These are phyloP conservation scores for Fulmarus glacialis DNA, from an alignment of 2,113 vertebrate species.

Conservation along the genomic window DNA sequence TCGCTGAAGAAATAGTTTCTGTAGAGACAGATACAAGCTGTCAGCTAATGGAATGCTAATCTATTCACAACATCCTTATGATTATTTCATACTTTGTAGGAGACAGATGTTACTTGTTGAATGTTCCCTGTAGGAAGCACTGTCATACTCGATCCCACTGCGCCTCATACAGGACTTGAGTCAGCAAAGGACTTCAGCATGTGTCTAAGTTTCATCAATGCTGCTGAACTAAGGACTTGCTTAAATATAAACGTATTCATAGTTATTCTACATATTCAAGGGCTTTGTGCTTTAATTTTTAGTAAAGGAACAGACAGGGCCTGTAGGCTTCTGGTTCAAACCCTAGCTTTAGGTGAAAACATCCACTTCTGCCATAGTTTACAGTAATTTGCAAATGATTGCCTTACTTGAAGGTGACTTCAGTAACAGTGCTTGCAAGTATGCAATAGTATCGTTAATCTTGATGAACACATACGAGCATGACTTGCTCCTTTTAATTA, in stretches of 20 bases:
- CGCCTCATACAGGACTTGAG: not conserved
- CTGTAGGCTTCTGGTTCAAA: not conserved
- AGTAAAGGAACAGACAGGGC: not conserved
- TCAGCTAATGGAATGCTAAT: not conserved
- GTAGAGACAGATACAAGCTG: not conserved
- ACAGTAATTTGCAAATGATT: not conserved
- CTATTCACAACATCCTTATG: not conserved
- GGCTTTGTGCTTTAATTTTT: not conserved
- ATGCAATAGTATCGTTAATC: not conserved
- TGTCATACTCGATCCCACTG: not conserved
- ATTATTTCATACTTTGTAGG: not conserved
- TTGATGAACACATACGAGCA: not conserved
- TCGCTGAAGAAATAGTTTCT: not conserved
- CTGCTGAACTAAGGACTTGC: not conserved
- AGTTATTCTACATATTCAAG: not conserved
- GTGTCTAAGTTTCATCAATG: not conserved
- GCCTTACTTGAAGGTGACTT: not conserved
- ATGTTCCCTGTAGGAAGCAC: not conserved
- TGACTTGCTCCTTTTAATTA: not conserved
- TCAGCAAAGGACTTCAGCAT: not conserved
- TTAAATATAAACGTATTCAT: not conserved
- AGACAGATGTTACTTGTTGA: conserved; percentile 10
- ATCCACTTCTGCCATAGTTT: not conserved
- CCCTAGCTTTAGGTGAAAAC: not conserved
- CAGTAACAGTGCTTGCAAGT: not conserved